phyloP scores from a whole-genome alignment of 1,140 invertebrate species.

The Sitobion miscanthi region DNA sequence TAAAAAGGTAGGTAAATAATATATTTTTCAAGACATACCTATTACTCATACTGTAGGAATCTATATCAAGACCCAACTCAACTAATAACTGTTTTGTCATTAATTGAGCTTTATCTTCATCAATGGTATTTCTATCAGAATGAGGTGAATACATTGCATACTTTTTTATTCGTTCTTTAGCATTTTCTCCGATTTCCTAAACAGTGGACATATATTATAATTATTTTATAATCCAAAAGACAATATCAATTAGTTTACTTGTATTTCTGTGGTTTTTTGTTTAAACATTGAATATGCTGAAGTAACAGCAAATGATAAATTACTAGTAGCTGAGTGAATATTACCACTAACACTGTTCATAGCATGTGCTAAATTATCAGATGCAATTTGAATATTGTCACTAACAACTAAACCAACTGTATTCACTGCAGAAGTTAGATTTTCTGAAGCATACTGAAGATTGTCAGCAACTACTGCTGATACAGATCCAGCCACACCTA shows the following conservation, averaged over 20 bases:
- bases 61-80: constrained; percentile 60
- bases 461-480: constrained; percentile 65
- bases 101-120: constrained; percentile 55
- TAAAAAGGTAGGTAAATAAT: neutral
- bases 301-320: constrained; percentile 62
- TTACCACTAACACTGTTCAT: constrained; percentile 66
- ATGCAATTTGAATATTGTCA: constrained; percentile 64
- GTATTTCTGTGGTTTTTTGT: constrained; percentile 66
- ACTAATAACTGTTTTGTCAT: constrained; percentile 56
- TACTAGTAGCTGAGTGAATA: constrained; percentile 62
- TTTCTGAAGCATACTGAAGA: constrained; percentile 61
- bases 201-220: constrained; percentile 52
- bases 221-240: neutral
- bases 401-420: constrained; percentile 65
- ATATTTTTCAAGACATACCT: constrained; percentile 57
- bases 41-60: constrained; percentile 60
- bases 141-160: constrained; percentile 58
- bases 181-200: constrained; percentile 60
- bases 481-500: constrained; percentile 64
- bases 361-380: constrained; percentile 63
- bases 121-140: constrained; percentile 55
- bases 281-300: constrained; percentile 66
- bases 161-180: constrained; percentile 60
- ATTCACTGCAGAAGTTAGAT: constrained; percentile 62
- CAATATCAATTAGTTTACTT: constrained; percentile 60